A percentile compares a stretch with the other conserved stretches of the same genome.
Conservation (phyloP, 2,113 vertebrate genomes). For the Alligator sinensis region DNA sequence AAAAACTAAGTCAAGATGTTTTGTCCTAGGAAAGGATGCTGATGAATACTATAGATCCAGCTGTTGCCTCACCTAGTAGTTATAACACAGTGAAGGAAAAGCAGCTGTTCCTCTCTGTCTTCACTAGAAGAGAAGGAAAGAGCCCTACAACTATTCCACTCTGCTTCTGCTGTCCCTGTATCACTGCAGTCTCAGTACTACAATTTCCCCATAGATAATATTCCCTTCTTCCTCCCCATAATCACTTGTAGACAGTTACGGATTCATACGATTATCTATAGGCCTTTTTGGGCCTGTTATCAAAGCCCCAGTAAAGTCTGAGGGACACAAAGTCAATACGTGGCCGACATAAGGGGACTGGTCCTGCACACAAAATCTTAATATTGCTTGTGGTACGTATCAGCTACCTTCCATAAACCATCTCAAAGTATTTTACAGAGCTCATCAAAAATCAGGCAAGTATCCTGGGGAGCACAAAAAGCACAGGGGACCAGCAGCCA, state of each 20-base stretch:
- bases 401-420: background rate
- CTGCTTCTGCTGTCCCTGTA: background rate
- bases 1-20: background rate
- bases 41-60: background rate
- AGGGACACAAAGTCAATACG: background rate
- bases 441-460: accelerated
- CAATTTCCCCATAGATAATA: background rate
- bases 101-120: background rate
- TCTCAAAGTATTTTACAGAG: background rate
- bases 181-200: background rate
- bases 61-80: background rate
- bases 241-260: accelerated
- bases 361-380: background rate
- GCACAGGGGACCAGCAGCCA: background rate
- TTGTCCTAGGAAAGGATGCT: background rate
- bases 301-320: background rate
- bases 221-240: accelerated
- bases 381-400: background rate
- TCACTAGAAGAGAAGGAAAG: background rate
- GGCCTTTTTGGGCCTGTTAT: background rate
- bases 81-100: background rate
- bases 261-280: background rate
- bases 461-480: background rate
- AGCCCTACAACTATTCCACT: background rate
- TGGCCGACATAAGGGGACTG: background rate